Evolutionary conservation across 2,888 invertebrate species (phyloP), one percentile per base, ranked within the genome.

Genomic region (Stegana nigrithorax): DNA sequence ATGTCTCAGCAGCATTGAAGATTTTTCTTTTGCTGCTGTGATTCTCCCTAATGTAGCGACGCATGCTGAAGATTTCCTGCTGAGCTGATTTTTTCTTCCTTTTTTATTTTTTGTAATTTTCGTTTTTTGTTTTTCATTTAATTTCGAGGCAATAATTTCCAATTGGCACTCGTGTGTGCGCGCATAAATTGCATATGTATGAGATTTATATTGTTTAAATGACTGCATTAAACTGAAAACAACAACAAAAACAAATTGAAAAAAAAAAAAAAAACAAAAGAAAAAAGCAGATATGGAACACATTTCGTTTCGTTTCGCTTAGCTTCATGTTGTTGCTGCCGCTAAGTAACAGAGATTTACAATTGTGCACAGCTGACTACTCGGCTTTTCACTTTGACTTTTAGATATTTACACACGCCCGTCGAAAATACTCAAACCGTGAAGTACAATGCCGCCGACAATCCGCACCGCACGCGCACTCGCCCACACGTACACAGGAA

Each of bases 171-270:
- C 36, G 42, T 39, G 42, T 62, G 50, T 42, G 62, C 60, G 67
- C 68, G 63, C 69, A 61, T 71, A 73, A 72, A 75, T 73, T 76
- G 77, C 76, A 76, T 80, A 74, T 80, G 77, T 72, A 78, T 80
- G 77, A 80, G 80, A 74, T 74, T 78, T 78, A 78, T 74, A 67
- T 70, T 73, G 68, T 79, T 79, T 72, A 72, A 72, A 67, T 67
- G 73, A 55, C 60, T 68, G 73, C 73, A 75, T 73, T 75, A 77
- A 78, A 70, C 19, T 42, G 12, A 42, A 42, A 45, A 66, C 64
- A 75, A 78, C 26, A 75, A 66, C 64, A 78, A 78, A 73, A 72
- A 73, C 74, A 66, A 78, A 10, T 45, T 62, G 74, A 76, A 25
- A 21, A 23, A 59, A 27, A 32, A 29, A 47, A 59, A 14, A 23